A percentile compares a stretch with the other conserved stretches of the same genome.
Conservation (phyloP, 2,888 invertebrate species). For the Hedya salicella region DNA sequence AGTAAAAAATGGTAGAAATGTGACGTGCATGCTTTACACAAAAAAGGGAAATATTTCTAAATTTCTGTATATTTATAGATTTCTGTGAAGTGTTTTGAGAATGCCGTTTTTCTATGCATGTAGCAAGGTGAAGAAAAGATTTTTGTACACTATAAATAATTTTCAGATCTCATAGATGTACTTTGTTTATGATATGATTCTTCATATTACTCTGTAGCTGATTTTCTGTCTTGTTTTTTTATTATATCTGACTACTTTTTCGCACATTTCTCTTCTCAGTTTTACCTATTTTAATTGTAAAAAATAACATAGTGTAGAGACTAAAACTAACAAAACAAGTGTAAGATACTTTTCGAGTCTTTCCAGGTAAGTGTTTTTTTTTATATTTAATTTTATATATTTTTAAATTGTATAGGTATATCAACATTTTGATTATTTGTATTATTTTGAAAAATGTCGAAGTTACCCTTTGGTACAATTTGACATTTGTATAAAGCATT, state of each 20-base stretch:
- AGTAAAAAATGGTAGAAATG: background rate
- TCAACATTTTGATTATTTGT: no score
- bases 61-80: no score
- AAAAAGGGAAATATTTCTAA: background rate
- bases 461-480: background rate
- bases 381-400: background rate
- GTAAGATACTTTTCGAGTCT: background rate
- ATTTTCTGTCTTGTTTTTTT: slow-evolving; percentile 47
- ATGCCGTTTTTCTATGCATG: background rate
- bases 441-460: no score
- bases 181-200: background rate
- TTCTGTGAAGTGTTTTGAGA: background rate
- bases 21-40: background rate
- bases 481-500: no score
- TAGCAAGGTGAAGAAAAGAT: background rate
- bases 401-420: no score
- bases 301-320: slow-evolving; percentile 11
- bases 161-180: background rate
- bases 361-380: slow-evolving; percentile 22
- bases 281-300: slow-evolving; percentile 23
- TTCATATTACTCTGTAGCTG: background rate
- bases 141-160: background rate
- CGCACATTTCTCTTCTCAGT: slow-evolving; percentile 79
- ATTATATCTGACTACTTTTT: slow-evolving; percentile 64
- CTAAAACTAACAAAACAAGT: slow-evolving; percentile 14